Evolutionary conservation across 2,888 invertebrate genomes (phyloP).

Genomic region (Lithophane ornitopus): DNA sequence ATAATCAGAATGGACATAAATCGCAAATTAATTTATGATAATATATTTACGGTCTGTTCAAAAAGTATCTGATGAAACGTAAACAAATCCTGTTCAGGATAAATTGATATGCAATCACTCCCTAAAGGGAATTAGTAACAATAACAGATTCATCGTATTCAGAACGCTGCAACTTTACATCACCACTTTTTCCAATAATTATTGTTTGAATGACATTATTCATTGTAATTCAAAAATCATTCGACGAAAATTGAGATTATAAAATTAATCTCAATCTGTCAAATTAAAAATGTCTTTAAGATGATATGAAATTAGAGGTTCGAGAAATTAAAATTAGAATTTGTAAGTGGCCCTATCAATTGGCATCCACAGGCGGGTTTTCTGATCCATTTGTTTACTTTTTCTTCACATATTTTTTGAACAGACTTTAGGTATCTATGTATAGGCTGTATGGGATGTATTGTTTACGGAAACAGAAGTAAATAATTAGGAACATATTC

Average conservation of each 20-base stretch:
- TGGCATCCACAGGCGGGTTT: not conserved
- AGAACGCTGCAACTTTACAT: not conserved
- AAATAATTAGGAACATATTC: not conserved
- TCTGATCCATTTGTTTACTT: not conserved
- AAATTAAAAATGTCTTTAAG: not conserved
- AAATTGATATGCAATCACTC: not conserved
- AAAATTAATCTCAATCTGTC: not conserved
- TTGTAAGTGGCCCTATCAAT: not conserved
- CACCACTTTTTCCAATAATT: not conserved
- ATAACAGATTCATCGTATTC: not conserved
- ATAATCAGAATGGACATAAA: slow-evolving; percentile 32
- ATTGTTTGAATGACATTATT: not conserved
- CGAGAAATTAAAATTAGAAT: no score
- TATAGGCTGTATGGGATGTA: not conserved
- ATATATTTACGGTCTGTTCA: not conserved
- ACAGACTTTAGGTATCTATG: not conserved
- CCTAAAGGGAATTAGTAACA: not conserved
- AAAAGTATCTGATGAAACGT: not conserved
- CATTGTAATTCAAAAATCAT: not conserved
- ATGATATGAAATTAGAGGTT: no score
- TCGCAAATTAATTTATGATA: not conserved
- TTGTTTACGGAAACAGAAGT: slow-evolving; percentile 8
- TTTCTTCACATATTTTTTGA: not conserved
- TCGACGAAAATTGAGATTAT: not conserved
- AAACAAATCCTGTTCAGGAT: not conserved